phyloP scores from a whole-genome alignment of 2,888 invertebrate genomes.

The Zygothrica quintamaculata region DNA sequence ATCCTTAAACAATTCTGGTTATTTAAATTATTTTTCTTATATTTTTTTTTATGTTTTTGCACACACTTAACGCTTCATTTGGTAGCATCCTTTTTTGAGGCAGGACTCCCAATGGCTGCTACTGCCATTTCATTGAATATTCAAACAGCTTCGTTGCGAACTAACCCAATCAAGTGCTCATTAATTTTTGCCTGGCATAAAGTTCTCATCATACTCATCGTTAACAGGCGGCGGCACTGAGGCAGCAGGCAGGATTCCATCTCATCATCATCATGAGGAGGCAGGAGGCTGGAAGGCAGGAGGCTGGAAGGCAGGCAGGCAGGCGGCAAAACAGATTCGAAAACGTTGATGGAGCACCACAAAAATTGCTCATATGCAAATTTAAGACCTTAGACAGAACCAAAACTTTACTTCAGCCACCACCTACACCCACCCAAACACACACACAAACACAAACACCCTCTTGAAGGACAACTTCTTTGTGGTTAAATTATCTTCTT shows the following conservation, averaged over 20 bases:
- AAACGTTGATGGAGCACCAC: conserved; percentile 55
- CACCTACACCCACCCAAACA: conserved; percentile 2
- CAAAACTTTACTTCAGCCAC: background rate
- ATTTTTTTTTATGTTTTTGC: background rate
- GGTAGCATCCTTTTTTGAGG: conserved; percentile 5
- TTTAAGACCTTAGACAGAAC: conserved; percentile 32
- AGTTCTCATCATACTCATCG: conserved; percentile 9
- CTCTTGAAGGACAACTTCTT: conserved; percentile 1
- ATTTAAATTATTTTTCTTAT: background rate
- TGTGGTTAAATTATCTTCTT: conserved; percentile 8
- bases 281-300: background rate
- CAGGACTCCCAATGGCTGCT: conserved; percentile 13
- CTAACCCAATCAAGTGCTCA: conserved; percentile 66
- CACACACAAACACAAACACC: background rate
- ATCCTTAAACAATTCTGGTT: background rate
- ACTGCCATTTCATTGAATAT: conserved; percentile 51
- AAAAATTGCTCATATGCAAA: conserved; percentile 66
- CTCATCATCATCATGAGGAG: background rate
- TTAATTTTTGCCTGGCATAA: conserved; percentile 54
- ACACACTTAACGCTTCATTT: conserved; percentile 24
- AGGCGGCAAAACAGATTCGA: background rate
- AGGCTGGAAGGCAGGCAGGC: too few relatives aligned
- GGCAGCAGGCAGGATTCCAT: background rate
- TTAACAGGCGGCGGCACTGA: background rate
- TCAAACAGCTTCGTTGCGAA: conserved; percentile 52